These are phyloP conservation scores for Alloscopus bannaensis DNA, from an alignment of 2,888 invertebrate species.

Conservation along the genomic window DNA sequence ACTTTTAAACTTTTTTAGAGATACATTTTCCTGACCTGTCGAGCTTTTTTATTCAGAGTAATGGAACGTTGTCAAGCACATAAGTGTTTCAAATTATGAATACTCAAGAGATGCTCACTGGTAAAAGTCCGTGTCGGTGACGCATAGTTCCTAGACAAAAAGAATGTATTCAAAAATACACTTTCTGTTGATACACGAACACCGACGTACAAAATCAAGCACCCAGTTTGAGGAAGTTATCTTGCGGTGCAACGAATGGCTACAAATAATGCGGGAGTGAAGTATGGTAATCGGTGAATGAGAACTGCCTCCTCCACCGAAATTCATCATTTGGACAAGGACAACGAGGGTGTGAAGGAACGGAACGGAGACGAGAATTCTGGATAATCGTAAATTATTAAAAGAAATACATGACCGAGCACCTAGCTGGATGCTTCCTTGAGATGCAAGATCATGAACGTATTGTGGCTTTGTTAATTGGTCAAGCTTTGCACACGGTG, in stretches of 20 bases:
- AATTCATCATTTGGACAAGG: too few relatives aligned
- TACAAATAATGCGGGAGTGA: slow-evolving; percentile 3
- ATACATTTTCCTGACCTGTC: slow-evolving; percentile 49
- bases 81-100: slow-evolving; percentile 62
- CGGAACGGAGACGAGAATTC: slow-evolving; percentile 10
- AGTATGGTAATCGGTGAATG: neutral
- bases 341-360: slow-evolving; percentile 4
- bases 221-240: slow-evolving; percentile 19
- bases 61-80: slow-evolving; percentile 19
- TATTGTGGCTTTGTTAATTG: slow-evolving; percentile 30
- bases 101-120: slow-evolving; percentile 21
- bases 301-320: too few relatives aligned
- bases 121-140: slow-evolving; percentile 50
- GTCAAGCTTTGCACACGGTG: slow-evolving; percentile 46
- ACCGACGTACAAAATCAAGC: neutral
- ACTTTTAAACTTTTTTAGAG: slow-evolving; percentile 25
- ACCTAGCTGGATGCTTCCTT: too few relatives aligned
- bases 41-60: slow-evolving; percentile 33
- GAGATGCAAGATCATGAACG: slow-evolving; percentile 56
- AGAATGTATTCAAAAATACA: slow-evolving; percentile 55
- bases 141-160: slow-evolving; percentile 57
- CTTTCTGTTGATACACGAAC: slow-evolving; percentile 4
- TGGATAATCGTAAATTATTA: slow-evolving; percentile 42
- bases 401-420: too few relatives aligned
- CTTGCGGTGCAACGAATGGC: slow-evolving; percentile 30